These are phyloP conservation scores for Tethya wilhelma DNA, from an alignment of 37 sponge, comb jelly and placozoan species.

Conservation along the genomic window DNA sequence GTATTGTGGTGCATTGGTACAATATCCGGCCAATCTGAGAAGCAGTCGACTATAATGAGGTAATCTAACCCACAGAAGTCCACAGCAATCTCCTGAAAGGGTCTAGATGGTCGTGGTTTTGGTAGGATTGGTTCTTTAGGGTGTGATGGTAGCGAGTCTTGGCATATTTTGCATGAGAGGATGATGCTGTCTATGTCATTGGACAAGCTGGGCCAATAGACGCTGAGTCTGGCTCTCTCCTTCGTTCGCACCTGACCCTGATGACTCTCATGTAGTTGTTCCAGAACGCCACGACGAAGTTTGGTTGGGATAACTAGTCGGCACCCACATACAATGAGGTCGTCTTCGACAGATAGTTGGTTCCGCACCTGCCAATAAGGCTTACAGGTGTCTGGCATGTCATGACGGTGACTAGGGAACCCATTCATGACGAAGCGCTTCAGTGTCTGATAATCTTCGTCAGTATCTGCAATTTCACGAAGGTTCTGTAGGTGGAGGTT, in stretches of 20 bases:
- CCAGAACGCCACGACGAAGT: neutral
- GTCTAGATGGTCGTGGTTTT: slow-evolving; percentile 15
- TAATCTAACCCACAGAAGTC: slow-evolving; percentile 24
- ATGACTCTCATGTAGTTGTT: slow-evolving; percentile 5
- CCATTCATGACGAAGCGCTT: slow-evolving; percentile 16
- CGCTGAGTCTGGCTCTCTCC: too few species aligned
- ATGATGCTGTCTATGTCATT: slow-evolving; percentile 31
- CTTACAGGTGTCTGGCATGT: neutral
- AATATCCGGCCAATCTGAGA: too few species aligned
- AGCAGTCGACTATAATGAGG: slow-evolving; percentile 19
- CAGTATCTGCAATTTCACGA: slow-evolving; percentile 13
- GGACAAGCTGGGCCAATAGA: too few species aligned
- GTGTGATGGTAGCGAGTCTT: slow-evolving; percentile 14
- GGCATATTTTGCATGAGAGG: slow-evolving; percentile 13
- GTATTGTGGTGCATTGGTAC: slow-evolving; percentile 16
- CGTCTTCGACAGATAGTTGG: slow-evolving; percentile 31
- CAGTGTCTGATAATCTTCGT: slow-evolving; percentile 34
- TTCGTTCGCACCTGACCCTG: too few species aligned
- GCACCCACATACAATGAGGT: slow-evolving; percentile 37
- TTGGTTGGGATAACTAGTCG: slow-evolving; percentile 26
- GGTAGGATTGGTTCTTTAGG: slow-evolving; percentile 14
- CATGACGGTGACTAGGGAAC: slow-evolving; percentile 22
- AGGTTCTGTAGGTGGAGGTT: slow-evolving; percentile 36
- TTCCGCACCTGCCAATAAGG: slow-evolving; percentile 16
- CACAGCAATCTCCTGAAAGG: slow-evolving; percentile 34